phyloP scores from a whole-genome alignment of 2,113 vertebrate genomes.

The Dicrurus megarhynchus region DNA sequence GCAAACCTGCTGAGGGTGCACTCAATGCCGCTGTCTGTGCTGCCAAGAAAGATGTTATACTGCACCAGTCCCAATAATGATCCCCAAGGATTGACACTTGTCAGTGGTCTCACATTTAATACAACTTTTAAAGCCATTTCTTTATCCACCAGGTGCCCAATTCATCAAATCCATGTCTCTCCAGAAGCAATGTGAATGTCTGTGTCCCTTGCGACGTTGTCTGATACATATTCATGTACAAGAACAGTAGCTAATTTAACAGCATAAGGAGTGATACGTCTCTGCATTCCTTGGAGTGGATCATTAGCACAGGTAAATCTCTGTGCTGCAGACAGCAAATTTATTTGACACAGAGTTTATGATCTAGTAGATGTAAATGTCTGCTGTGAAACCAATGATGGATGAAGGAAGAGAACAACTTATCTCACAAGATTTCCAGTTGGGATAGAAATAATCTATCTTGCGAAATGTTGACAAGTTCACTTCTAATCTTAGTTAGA shows the following conservation, averaged over 20 bases:
- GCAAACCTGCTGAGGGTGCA: not conserved
- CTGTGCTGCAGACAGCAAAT: not conserved
- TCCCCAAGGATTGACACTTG: not conserved
- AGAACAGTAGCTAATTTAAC: not conserved
- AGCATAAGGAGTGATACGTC: not conserved
- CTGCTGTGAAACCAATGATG: slow-evolving; percentile 28
- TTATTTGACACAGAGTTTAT: slow-evolving; percentile 23
- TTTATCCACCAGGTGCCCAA: not conserved
- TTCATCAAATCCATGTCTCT: not conserved
- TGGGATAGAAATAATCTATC: slow-evolving; percentile 33
- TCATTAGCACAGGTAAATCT: not conserved
- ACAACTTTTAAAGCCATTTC: not conserved
- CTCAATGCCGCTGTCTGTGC: not conserved
- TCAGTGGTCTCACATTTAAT: not conserved
- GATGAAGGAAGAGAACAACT: slow-evolving; percentile 16
- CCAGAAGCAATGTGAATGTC: not conserved
- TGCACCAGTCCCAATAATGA: too few species aligned
- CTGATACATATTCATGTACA: not conserved
- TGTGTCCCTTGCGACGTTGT: not conserved
- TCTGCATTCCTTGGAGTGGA: not conserved
- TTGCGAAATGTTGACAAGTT: slow-evolving; percentile 33
- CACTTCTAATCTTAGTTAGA: slow-evolving; percentile 38
- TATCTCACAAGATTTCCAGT: slow-evolving; percentile 37
- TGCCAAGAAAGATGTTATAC: not conserved
- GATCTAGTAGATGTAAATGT: slow-evolving; percentile 39